Evolutionary conservation across 2,113 vertebrate genomes (phyloP).

Genomic region (Glaucidium brasilianum): DNA sequence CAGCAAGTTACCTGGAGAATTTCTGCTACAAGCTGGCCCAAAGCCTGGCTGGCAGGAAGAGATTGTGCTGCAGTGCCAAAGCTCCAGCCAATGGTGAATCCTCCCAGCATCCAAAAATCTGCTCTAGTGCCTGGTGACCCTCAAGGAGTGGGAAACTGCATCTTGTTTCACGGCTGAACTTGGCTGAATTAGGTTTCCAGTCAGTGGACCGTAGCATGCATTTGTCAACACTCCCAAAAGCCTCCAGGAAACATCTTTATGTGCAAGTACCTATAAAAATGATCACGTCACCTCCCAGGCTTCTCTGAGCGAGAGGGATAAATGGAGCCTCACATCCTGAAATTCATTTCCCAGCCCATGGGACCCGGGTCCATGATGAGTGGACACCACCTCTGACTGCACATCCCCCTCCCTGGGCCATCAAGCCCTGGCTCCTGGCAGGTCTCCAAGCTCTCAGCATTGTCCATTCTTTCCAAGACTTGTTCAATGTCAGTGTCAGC

Average conservation of each 20-base stretch:
- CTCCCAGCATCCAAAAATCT: not conserved
- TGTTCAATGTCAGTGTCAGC: not conserved
- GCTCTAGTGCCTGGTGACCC: not conserved
- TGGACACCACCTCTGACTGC: not conserved
- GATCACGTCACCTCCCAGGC: not conserved
- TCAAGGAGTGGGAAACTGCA: not conserved
- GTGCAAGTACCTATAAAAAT: slow-evolving; percentile 27
- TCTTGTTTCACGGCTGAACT: not conserved
- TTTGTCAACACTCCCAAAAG: not conserved
- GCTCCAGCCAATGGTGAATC: not conserved
- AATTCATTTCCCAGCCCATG: not conserved
- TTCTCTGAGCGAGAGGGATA: not conserved
- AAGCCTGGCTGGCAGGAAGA: not conserved
- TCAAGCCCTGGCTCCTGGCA: not conserved
- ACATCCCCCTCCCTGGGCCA: not conserved
- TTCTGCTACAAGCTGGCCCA: not conserved
- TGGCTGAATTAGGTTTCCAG: slow-evolving; percentile 1
- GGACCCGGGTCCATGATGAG: not conserved
- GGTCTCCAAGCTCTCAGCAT: not conserved
- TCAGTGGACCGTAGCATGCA: not conserved
- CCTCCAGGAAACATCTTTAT: not conserved
- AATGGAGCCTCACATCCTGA: not conserved
- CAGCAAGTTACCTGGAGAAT: not conserved
- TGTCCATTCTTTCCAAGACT: not conserved
- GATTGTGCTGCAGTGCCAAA: not conserved